Evolutionary conservation across 1,140 invertebrate genomes (phyloP), one percentile per base, ranked within the genome.

Genomic region (Coptotermes formosanus): DNA sequence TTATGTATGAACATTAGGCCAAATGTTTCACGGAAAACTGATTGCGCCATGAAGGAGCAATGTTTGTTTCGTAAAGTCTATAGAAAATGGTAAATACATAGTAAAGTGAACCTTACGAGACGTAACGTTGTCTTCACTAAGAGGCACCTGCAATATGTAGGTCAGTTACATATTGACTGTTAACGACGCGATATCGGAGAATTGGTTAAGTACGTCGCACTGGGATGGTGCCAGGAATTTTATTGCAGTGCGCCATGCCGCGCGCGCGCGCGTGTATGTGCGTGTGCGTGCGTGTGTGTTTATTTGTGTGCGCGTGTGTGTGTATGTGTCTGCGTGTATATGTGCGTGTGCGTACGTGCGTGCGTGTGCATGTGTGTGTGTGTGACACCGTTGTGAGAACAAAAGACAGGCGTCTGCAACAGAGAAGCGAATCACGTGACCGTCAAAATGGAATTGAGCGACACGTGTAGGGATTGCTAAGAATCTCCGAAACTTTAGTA

Each of bases 161-260:
- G 64, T 75, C 64, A 75, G 64, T 75, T 75, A 75, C n/a, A 30
- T 75, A 75, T 30, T 75, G 64, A 75, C n/a, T 75, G 30, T 75
- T 75, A 75, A 75, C 64, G 25, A 75, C 25, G 14, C 64, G 64
- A 75, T 30, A 75, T 75, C 30, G 64, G 64, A 1, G 64, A 75
- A 30, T n/a, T n/a, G 64, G 64, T 75, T 30, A 75, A 75, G n/a
- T 75, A 30, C 14, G 9, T 75, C n/a, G n/a, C 8, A 75, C 30
- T 75, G 64, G 64, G 64, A 75, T 30, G 25, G 6, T 75, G 64
- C 64, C 64, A 75, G 64, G 64, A 75, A 3, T 75, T 4, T 75
- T 8, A 75, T 75, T 64, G 9, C n/a, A 30, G 64, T 30, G 6
- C n/a, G 64, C n/a, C 4, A 11, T 25, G 11, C 8, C 30, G 38